Percentiles rank a stretch among this genome's conserved stretches.
Evolutionary conservation across 1,140 invertebrate genomes (phyloP).

Genomic region (Drosophila nikananu): DNA sequence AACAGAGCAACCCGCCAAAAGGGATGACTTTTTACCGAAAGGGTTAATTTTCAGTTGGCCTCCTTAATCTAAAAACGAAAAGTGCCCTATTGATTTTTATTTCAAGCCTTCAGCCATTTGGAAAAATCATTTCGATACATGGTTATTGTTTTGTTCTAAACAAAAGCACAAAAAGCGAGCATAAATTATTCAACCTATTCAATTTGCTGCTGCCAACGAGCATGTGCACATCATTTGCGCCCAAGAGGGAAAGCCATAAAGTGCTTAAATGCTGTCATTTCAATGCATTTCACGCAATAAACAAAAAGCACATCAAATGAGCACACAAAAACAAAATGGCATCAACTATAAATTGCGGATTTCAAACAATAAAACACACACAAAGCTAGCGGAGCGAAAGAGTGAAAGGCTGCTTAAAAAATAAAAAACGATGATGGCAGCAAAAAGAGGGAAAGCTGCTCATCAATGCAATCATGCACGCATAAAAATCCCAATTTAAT

Average conservation of each 20-base stretch:
- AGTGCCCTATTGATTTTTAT: not conserved
- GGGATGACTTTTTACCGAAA: not conserved
- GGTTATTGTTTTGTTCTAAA: constrained; percentile 17
- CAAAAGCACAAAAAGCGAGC: constrained; percentile 10
- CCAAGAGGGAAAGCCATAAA: constrained; percentile 38
- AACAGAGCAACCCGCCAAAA: constrained; percentile 1
- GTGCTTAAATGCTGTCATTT: constrained; percentile 46
- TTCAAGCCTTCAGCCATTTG: not conserved
- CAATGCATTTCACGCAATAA: constrained; percentile 46
- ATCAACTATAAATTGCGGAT: constrained; percentile 67
- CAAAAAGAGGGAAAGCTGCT: constrained; percentile 41
- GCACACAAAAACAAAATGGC: constrained; percentile 29
- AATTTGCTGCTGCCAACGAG: constrained; percentile 21
- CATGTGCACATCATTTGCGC: constrained; percentile 41
- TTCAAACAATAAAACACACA: constrained; percentile 60
- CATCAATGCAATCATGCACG: constrained; percentile 77
- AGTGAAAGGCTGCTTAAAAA: constrained; percentile 1
- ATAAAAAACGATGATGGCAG: not conserved
- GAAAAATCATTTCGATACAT: not conserved
- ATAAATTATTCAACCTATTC: constrained; percentile 64
- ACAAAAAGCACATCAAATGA: constrained; percentile 37
- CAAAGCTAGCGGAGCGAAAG: constrained; percentile 7
- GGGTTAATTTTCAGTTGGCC: constrained; percentile 1
- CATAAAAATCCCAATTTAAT: constrained; percentile 81
- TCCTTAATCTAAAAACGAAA: not conserved